Percentiles rank a stretch among this genome's conserved stretches.
Conservation (phyloP, 2,113 vertebrate genomes). For the Leptobrachium leishanense region DNA sequence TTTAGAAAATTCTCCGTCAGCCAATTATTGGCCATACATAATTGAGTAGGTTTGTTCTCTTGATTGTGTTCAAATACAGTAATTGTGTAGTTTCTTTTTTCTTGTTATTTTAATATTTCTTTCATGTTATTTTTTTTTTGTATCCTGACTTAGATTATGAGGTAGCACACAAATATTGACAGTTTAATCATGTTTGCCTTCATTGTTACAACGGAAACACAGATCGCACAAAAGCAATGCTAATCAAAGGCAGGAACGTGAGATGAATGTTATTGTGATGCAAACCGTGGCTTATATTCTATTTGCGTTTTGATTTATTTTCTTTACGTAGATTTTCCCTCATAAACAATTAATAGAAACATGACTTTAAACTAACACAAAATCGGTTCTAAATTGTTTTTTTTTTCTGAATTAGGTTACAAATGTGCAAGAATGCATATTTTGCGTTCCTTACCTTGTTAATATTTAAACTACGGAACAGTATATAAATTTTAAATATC, state of each 20-base stretch:
- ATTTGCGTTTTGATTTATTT: slow-evolving; percentile 59
- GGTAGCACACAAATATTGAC: slow-evolving; percentile 66
- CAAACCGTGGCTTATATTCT: slow-evolving; percentile 52
- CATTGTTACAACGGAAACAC: slow-evolving; percentile 67
- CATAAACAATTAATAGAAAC: slow-evolving; percentile 54
- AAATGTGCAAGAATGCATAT: slow-evolving; percentile 51
- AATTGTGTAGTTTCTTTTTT: slow-evolving; percentile 50
- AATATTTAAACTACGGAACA: slow-evolving; percentile 60
- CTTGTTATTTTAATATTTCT: background rate
- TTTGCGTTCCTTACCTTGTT: slow-evolving; percentile 52
- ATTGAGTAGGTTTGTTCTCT: slow-evolving; percentile 60
- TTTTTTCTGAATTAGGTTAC: slow-evolving; percentile 51
- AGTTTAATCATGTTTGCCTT: slow-evolving; percentile 71
- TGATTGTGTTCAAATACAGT: slow-evolving; percentile 55
- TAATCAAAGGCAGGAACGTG: slow-evolving; percentile 67
- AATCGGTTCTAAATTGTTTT: slow-evolving; percentile 50
- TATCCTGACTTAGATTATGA: slow-evolving; percentile 62
- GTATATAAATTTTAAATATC: slow-evolving; percentile 50
- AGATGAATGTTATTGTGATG: slow-evolving; percentile 61
- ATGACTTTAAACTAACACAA: slow-evolving; percentile 49
- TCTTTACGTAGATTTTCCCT: slow-evolving; percentile 55
- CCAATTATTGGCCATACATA: slow-evolving; percentile 71
- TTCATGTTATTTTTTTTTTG: slow-evolving; percentile 54
- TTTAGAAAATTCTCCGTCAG: slow-evolving; percentile 63
- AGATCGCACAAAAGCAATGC: slow-evolving; percentile 61